Evolutionary conservation across 2,113 vertebrate genomes (phyloP).

Genomic region (Castor canadensis): DNA sequence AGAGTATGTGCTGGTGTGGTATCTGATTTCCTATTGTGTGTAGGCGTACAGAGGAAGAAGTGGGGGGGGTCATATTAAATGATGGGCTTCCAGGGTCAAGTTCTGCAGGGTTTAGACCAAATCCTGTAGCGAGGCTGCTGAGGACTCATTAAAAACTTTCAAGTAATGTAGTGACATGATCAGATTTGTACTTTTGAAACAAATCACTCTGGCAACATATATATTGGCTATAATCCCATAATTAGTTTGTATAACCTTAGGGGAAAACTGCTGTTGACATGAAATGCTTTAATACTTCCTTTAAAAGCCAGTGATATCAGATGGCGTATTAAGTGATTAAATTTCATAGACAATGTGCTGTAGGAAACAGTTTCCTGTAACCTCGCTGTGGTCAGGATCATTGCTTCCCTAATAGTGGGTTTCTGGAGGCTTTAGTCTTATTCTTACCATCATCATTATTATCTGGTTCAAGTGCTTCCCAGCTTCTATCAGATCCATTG

Average conservation of each 20-base stretch:
- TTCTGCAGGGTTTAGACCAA: background rate
- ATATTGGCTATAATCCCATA: background rate
- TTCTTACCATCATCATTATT: background rate
- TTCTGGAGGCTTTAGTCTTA: conserved; percentile 7
- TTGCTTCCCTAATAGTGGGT: conserved; percentile 19
- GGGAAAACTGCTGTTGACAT: background rate
- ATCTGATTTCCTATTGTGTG: background rate
- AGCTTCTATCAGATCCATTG: background rate
- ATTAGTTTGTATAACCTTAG: background rate
- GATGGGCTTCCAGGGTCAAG: background rate
- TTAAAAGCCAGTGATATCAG: conserved; percentile 28
- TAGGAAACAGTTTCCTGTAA: conserved; percentile 44
- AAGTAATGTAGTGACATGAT: background rate
- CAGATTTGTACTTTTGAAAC: background rate
- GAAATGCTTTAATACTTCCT: conserved; percentile 55
- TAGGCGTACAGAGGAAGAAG: background rate
- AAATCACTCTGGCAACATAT: background rate
- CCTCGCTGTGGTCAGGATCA: background rate
- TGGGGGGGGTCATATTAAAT: background rate
- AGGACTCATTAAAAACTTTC: background rate
- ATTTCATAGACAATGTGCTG: conserved; percentile 55
- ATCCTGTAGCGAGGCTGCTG: background rate
- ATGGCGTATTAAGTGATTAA: conserved; percentile 27
- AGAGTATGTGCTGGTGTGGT: background rate
- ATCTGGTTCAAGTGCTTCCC: background rate